Base-by-base conservation (phyloP, 64 coral and sea anemone species). In the Porites australiensis region DNA sequence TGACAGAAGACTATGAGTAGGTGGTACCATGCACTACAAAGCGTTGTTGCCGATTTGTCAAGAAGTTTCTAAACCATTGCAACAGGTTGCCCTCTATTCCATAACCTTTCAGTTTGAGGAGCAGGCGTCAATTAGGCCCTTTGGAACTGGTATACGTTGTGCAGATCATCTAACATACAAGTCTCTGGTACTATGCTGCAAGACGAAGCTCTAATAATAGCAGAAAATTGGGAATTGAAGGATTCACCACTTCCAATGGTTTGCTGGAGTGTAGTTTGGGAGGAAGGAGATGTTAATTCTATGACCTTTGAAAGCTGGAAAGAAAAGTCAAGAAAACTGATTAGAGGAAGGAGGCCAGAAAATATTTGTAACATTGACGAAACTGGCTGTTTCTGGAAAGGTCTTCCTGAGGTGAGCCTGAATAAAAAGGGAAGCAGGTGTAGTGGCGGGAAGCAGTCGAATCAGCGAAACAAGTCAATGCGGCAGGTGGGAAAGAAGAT, bases 161-260 rank as follows among this genome's bases (percentile, higher is more conserved):
- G 82, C 82, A 65, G 82, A 43, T 63, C 27, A 60, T 79, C 76
- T 79, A 82, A 82, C 52, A 82, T 82, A 60, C 37, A 54, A 12
- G 48, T 86, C 44, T 89, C 88, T 47, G 89, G 89, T 18, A 91
- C 89, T 50, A 82, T 91, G 77, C 74, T 90, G 27, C 59, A 91
- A 91, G 89, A 91, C 60, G 79, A 91, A 70, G 89, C 64, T 70
- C 19, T 91, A 5, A 13, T 83, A 44, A 83, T 91, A 54, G 89
- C 89, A 55, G 89, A 91, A 83, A 91, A 74, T 83, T 91, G n/a
- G 89, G 65, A 71, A 72, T 91, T 54, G 43, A 74, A 43, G 89
- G 68, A 13, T 83, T 91, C 22, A 53, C 63, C 22, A 65, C 77
- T 57, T 91, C 20, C n/a, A 91, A 91, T 71, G 51, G 89, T 16